Evolutionary conservation across 2,113 vertebrate genomes (phyloP).

Genomic region (Polypterus bichir): DNA sequence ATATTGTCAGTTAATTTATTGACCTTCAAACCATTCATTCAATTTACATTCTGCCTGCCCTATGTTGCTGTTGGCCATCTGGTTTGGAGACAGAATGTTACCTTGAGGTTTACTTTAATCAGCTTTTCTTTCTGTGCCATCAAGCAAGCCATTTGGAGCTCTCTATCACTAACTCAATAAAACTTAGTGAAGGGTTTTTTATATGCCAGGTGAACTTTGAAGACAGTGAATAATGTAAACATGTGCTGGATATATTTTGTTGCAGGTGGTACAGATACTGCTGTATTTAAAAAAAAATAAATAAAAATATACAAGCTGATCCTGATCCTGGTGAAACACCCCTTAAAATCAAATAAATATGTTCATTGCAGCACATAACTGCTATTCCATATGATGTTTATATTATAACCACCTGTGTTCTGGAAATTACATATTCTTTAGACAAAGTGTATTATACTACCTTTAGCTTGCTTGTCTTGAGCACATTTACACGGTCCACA

Average conservation of each 20-base stretch:
- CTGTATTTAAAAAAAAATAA: conserved; percentile 9
- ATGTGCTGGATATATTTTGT: conserved; percentile 1
- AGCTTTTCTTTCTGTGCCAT: background rate
- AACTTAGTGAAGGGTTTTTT: background rate
- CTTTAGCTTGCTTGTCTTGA: too few relatives aligned
- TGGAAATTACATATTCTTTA: too few relatives aligned
- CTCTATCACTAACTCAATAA: background rate
- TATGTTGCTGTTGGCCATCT: background rate
- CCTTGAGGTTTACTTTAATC: background rate
- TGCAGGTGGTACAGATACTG: background rate
- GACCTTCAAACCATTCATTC: background rate
- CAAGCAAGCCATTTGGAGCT: conserved; percentile 1
- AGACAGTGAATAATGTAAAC: conserved; percentile 28
- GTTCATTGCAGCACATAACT: too few relatives aligned
- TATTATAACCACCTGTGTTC: too few relatives aligned
- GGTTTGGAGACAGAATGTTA: background rate
- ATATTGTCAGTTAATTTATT: background rate
- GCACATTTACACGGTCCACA: too few relatives aligned
- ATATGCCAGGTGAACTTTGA: conserved; percentile 14
- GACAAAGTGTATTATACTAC: too few relatives aligned
- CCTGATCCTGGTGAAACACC: too few relatives aligned
- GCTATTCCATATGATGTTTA: too few relatives aligned
- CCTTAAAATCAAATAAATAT: too few relatives aligned
- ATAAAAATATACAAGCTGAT: background rate
- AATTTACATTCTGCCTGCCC: background rate